Conservation (phyloP, 2,797 vertebrate genomes). For the Erithacus rubecula region DNA sequence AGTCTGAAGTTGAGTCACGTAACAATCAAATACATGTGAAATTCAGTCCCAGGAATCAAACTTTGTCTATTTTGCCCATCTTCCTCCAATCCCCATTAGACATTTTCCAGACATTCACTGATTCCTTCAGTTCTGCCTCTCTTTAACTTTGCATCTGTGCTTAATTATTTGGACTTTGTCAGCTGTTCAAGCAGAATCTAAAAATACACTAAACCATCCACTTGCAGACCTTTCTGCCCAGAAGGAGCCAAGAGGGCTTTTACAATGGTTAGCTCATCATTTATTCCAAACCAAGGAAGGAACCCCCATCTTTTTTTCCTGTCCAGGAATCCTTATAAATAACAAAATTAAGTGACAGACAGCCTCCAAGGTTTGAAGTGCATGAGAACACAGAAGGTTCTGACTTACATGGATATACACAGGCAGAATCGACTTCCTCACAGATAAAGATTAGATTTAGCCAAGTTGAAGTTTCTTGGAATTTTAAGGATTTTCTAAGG, state of each 20-base stretch:
- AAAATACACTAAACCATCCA: slow-evolving; percentile 52
- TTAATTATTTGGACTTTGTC: slow-evolving; percentile 60
- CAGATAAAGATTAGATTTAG: not conserved
- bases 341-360: not conserved
- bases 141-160: slow-evolving; percentile 38
- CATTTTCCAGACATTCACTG: slow-evolving; percentile 30
- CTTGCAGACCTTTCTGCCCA: slow-evolving; percentile 36
- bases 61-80: slow-evolving; percentile 8
- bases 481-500: not conserved
- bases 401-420: not conserved
- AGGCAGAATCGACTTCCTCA: not conserved
- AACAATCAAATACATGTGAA: slow-evolving; percentile 24
- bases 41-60: slow-evolving; percentile 7
- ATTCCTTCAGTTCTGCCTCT: slow-evolving; percentile 25
- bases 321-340: slow-evolving; percentile 1
- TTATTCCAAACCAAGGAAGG: slow-evolving; percentile 47
- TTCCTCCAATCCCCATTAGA: slow-evolving; percentile 3
- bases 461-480: not conserved
- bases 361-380: not conserved
- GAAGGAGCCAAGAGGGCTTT: slow-evolving; percentile 24
- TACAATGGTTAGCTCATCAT: slow-evolving; percentile 37
- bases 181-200: slow-evolving; percentile 59
- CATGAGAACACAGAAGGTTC: not conserved
- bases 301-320: not conserved
- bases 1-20: not conserved